phyloP scores from a whole-genome alignment of 2,113 vertebrate species.

The Cyanoderma ruficeps region DNA sequence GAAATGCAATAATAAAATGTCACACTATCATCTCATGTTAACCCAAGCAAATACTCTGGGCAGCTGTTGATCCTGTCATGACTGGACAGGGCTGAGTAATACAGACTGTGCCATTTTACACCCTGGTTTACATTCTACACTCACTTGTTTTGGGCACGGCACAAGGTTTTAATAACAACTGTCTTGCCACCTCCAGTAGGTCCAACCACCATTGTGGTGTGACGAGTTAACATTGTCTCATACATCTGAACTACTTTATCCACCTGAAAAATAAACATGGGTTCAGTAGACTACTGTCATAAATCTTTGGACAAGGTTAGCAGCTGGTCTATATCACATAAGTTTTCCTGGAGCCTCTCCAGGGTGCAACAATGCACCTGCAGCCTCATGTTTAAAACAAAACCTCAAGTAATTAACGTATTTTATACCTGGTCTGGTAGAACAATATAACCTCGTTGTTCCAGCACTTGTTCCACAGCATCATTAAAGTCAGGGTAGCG shows the following conservation, averaged over 20 bases:
- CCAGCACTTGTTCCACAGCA: constrained; percentile 85
- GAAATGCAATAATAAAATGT: not conserved
- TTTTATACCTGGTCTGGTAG: constrained; percentile 84
- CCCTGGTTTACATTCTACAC: not conserved
- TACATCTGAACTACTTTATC: constrained; percentile 98
- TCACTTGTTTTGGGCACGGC: constrained; percentile 93
- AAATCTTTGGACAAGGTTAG: not conserved
- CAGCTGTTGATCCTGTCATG: not conserved
- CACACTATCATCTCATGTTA: not conserved
- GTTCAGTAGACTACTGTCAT: not conserved
- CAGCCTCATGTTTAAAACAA: not conserved
- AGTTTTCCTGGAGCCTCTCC: not conserved
- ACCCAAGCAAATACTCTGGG: not conserved
- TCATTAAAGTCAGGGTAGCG: constrained; percentile 88
- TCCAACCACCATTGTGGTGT: constrained; percentile 96
- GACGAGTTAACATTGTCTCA: constrained; percentile 96
- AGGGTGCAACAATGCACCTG: not conserved
- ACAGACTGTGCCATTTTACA: not conserved
- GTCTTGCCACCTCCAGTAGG: constrained; percentile 97
- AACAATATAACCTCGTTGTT: constrained; percentile 80
- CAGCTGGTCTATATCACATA: not conserved
- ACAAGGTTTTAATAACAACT: constrained; percentile 91
- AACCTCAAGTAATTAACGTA: not conserved
- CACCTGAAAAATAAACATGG: constrained; percentile 76
- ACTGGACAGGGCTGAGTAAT: not conserved